These are phyloP conservation scores for Centropus unirufus DNA, from an alignment of 2,113 vertebrate genomes.

Conservation along the genomic window DNA sequence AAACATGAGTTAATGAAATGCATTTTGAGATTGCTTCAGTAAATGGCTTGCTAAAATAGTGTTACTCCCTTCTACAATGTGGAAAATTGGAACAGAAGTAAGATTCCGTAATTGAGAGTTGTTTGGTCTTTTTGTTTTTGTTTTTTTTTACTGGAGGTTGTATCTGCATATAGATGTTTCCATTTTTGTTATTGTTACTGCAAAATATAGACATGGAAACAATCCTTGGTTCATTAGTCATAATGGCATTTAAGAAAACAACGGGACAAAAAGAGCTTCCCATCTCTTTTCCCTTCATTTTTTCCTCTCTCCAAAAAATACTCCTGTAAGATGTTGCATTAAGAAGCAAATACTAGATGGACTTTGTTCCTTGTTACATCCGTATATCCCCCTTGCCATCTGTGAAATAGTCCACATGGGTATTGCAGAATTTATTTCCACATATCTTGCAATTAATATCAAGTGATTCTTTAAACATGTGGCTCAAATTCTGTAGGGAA, in stretches of 20 bases:
- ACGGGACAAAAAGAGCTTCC: background rate
- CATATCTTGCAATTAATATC: slow-evolving; percentile 56
- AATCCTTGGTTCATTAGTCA: background rate
- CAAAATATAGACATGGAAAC: background rate
- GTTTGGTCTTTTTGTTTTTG: background rate
- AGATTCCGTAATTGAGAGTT: background rate
- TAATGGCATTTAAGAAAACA: background rate
- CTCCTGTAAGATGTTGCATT: background rate
- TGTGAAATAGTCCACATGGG: background rate
- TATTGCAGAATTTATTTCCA: slow-evolving; percentile 18
- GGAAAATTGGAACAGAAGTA: background rate
- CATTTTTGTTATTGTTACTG: background rate
- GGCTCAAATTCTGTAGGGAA: slow-evolving; percentile 13
- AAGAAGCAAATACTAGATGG: background rate
- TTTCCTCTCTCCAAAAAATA: background rate
- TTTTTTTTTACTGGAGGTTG: background rate
- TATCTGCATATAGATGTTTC: background rate
- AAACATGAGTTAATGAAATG: slow-evolving; percentile 31
- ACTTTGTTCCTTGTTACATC: background rate
- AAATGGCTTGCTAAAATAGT: background rate
- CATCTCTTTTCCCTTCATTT: background rate
- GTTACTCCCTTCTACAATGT: background rate
- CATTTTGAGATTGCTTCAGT: background rate
- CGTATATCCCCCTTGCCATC: background rate
- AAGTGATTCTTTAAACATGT: slow-evolving; percentile 45